Conservation (phyloP, 1,140 invertebrate species). For the Adelges cooleyi region DNA sequence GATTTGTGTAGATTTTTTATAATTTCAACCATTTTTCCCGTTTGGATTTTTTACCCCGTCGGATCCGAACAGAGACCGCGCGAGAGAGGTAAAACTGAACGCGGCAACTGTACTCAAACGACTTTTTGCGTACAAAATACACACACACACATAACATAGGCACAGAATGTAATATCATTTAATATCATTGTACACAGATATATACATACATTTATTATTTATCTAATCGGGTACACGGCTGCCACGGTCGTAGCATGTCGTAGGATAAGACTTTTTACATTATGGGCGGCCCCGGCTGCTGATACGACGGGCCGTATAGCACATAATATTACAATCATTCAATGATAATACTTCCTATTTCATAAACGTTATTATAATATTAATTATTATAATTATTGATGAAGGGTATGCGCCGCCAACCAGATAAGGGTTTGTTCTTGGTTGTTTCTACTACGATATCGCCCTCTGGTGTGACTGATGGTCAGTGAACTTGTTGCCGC, state of each 20-base stretch:
- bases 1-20: no score
- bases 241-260: not conserved
- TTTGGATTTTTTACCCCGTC: no score
- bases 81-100: slow-evolving; percentile 1
- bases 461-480: not conserved
- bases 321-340: no score
- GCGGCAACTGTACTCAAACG: slow-evolving; percentile 5
- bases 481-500: slow-evolving; percentile 5
- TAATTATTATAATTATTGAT: no score
- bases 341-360: no score
- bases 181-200: not conserved
- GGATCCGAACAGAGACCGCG: not conserved
- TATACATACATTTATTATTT: no score
- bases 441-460: no score
- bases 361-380: no score
- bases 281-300: slow-evolving; percentile 2
- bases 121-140: slow-evolving; percentile 13
- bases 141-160: not conserved
- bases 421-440: no score
- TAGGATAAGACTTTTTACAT: slow-evolving; percentile 11
- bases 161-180: no score
- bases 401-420: no score
- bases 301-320: not conserved
- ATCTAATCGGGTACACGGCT: slow-evolving; percentile 3
- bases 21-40: no score